A percentile compares a stretch with the other conserved stretches of the same genome.
These are phyloP conservation scores for Sula dactylatra DNA, from an alignment of 2,113 vertebrate species.

Conservation along the genomic window DNA sequence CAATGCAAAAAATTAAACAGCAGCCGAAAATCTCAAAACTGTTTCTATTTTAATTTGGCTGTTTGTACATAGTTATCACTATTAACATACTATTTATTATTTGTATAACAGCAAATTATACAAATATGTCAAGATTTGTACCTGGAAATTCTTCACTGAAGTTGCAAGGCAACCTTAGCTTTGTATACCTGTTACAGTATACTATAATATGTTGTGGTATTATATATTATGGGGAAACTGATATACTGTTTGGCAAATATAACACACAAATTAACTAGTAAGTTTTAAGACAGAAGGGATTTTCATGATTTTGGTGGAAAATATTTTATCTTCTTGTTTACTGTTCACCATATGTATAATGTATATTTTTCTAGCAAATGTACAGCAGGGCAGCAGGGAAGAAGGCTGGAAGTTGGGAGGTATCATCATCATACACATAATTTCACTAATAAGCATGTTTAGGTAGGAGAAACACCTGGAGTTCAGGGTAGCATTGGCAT, in stretches of 20 bases:
- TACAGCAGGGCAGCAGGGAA: neutral
- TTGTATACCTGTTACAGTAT: neutral
- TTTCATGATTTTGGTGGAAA: neutral
- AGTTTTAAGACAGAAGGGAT: neutral
- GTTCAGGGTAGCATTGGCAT: neutral
- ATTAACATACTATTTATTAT: neutral
- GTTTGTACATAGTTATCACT: neutral
- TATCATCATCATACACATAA: neutral
- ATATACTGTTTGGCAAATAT: neutral
- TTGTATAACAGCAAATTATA: neutral
- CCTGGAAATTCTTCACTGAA: neutral
- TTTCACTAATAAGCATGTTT: neutral
- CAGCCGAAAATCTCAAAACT: neutral
- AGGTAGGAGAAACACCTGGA: neutral
- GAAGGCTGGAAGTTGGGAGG: neutral
- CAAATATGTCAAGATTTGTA: neutral
- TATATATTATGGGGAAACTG: neutral
- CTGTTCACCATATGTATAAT: neutral
- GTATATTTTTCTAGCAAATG: neutral
- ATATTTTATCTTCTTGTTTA: neutral
- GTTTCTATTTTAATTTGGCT: neutral
- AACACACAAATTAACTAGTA: neutral
- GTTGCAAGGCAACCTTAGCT: neutral
- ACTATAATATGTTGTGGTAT: neutral
- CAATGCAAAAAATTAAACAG: neutral